Percentiles rank a stretch among this genome's conserved stretches.
These are phyloP conservation scores for Cosmia trapezina DNA, from an alignment of 2,888 invertebrate genomes.

Conservation along the genomic window DNA sequence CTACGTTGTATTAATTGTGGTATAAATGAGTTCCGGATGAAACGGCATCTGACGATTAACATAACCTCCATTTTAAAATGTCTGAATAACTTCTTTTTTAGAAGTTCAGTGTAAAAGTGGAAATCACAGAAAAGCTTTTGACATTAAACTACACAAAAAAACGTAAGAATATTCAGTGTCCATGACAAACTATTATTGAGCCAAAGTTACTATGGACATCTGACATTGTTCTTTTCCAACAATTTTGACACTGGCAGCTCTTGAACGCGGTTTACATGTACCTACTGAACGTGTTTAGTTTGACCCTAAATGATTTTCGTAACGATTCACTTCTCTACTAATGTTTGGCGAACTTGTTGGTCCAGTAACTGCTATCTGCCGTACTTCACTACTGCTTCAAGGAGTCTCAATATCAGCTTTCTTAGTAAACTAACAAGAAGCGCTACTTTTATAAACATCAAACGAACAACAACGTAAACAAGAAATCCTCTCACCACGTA, in stretches of 20 bases:
- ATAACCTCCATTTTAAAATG: too few relatives aligned
- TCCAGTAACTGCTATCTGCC: neutral
- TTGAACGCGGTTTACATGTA: neutral
- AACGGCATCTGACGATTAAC: too few relatives aligned
- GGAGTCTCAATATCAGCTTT: conserved; percentile 2
- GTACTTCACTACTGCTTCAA: neutral
- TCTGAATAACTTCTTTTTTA: too few relatives aligned
- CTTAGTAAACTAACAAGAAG: neutral
- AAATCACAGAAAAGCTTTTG: too few relatives aligned
- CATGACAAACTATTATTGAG: too few relatives aligned
- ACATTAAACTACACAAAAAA: too few relatives aligned
- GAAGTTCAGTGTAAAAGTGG: too few relatives aligned
- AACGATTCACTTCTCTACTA: neutral
- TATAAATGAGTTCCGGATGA: too few relatives aligned
- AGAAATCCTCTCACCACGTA: conserved; percentile 1
- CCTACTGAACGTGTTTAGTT: neutral
- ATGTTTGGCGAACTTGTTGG: neutral
- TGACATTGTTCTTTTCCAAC: too few relatives aligned
- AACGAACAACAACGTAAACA: conserved; percentile 9
- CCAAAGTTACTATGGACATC: too few relatives aligned
- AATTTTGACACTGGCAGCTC: neutral
- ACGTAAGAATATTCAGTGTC: too few relatives aligned
- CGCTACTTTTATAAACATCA: neutral
- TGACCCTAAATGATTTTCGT: neutral
- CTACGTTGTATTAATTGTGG: too few relatives aligned